These are phyloP conservation scores for Disparrhopalites patrizii DNA, from an alignment of 2,888 invertebrate genomes.

Conservation along the genomic window DNA sequence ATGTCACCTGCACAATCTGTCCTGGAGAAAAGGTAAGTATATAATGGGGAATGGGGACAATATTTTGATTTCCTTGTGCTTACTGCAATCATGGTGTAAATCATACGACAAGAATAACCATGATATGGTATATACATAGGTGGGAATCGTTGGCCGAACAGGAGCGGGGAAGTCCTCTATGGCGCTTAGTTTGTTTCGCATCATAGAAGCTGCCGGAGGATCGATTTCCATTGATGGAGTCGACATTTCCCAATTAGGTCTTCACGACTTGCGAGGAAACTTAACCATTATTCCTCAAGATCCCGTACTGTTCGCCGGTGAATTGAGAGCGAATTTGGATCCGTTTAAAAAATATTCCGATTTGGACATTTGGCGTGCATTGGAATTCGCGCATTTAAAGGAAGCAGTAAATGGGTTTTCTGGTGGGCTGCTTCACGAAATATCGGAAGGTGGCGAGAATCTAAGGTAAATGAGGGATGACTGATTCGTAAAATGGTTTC, in stretches of 20 bases:
- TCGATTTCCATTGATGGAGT: conserved; percentile 50
- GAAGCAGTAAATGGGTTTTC: conserved; percentile 49
- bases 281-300: conserved; percentile 72
- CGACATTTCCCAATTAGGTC: conserved; percentile 74
- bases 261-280: conserved; percentile 77
- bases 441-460: conserved; percentile 52
- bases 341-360: conserved; percentile 56
- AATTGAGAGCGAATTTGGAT: conserved; percentile 59
- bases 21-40: conserved; percentile 70
- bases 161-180: conserved; percentile 11
- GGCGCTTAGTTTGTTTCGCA: conserved; percentile 5
- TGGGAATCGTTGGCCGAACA: conserved; percentile 5
- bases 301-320: conserved; percentile 60
- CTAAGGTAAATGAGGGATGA: conserved; percentile 43
- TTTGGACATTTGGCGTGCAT: conserved; percentile 56
- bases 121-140: conserved; percentile 5
- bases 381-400: conserved; percentile 57
- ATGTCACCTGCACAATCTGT: conserved; percentile 69
- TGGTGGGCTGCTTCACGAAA: conserved; percentile 50
- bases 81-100: not conserved
- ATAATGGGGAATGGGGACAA: no score
- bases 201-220: conserved; percentile 8
- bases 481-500: not conserved
- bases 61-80: no score
- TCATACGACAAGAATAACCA: no score